Percentiles rank a stretch among this genome's conserved stretches.
These are phyloP conservation scores for Sebastiscus albofasciatus DNA, from an alignment of 2,797 vertebrate species.

Conservation along the genomic window DNA sequence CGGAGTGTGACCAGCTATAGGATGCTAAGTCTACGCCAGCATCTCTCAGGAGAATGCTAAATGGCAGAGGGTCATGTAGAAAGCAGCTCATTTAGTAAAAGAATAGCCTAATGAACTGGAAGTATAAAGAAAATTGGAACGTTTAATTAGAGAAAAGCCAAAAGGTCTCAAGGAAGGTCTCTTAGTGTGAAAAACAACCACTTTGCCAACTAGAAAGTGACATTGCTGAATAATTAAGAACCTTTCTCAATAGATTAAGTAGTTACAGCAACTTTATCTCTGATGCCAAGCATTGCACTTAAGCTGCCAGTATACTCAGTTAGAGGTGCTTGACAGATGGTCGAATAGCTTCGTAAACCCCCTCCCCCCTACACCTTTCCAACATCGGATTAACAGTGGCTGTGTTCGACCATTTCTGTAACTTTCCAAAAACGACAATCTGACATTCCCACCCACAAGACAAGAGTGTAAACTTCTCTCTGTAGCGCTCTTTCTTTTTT, in stretches of 20 bases:
- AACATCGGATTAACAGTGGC: too few relatives aligned
- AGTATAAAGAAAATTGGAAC: neutral
- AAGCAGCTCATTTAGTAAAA: constrained; percentile 19
- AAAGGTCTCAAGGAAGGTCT: neutral
- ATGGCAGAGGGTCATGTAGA: constrained; percentile 4
- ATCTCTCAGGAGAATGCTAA: constrained; percentile 19
- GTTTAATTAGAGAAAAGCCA: constrained; percentile 16
- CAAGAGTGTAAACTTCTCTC: too few relatives aligned
- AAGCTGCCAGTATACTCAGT: neutral
- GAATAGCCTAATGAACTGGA: neutral
- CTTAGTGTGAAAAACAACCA: neutral
- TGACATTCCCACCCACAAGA: too few relatives aligned
- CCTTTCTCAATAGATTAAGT: neutral
- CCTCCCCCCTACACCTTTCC: neutral
- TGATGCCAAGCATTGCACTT: neutral
- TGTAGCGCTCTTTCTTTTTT: too few relatives aligned
- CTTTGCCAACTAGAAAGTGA: neutral
- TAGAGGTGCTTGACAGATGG: neutral
- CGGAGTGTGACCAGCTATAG: constrained; percentile 34
- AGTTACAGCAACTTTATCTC: neutral
- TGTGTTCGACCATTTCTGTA: too few relatives aligned
- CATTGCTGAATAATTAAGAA: constrained; percentile 14
- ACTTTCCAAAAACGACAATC: too few relatives aligned
- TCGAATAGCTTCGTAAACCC: neutral
- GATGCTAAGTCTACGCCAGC: constrained; percentile 2